A percentile compares a stretch with the other conserved stretches of the same genome.
These are phyloP conservation scores for Boulengeromyrus knoepffleri DNA, from an alignment of 2,113 vertebrate genomes.

Conservation along the genomic window DNA sequence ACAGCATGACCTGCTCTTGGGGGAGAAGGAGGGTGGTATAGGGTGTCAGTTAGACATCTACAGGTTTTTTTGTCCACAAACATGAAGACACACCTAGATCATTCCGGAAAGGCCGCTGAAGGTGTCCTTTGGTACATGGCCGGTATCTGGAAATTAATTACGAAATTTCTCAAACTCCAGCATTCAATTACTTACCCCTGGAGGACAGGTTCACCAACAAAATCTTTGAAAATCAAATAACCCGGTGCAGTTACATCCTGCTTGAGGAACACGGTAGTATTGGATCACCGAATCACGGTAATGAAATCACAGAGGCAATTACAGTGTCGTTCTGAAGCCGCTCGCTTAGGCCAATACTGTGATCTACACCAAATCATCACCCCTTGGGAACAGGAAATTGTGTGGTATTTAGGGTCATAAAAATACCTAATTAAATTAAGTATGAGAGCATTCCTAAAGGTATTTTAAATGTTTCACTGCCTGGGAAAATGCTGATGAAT, in stretches of 20 bases:
- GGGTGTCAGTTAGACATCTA: neutral
- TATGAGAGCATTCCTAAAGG: neutral
- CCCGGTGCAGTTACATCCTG: neutral
- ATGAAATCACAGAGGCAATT: slow-evolving; percentile 2
- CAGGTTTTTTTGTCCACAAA: neutral
- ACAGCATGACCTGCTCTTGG: neutral
- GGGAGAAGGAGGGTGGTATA: neutral
- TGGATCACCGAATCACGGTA: neutral
- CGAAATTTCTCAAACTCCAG: neutral
- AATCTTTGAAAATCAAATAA: slow-evolving; percentile 8
- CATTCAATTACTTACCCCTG: neutral
- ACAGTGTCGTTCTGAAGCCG: neutral
- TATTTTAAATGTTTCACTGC: neutral
- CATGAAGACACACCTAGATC: neutral
- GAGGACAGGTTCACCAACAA: neutral
- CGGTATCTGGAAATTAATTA: neutral
- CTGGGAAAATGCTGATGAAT: neutral
- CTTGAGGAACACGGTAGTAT: neutral
- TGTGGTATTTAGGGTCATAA: neutral
- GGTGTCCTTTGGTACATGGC: neutral
- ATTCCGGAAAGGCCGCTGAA: neutral
- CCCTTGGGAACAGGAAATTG: neutral
- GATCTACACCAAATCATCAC: neutral
- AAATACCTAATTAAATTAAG: neutral
- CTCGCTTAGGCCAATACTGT: neutral